These are phyloP conservation scores for Busseola fusca DNA, from an alignment of 2,888 invertebrate species.

Conservation along the genomic window DNA sequence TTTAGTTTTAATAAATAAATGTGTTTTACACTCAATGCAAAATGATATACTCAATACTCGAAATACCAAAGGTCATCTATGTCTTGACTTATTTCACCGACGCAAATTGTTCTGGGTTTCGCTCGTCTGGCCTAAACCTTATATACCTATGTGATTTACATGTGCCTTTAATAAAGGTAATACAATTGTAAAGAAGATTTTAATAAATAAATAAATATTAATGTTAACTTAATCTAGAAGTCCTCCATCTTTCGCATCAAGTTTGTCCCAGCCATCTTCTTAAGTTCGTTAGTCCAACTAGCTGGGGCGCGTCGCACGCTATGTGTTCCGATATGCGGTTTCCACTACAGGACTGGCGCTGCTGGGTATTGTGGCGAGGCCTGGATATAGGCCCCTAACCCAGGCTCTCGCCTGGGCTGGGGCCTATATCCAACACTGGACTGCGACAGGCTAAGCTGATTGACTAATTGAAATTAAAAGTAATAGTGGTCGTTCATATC, in stretches of 20 bases:
- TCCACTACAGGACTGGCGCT: neutral
- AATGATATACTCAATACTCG: no score
- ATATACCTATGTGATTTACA: neutral
- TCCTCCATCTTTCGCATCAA: no score
- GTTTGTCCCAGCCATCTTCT: neutral
- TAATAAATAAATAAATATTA: no score
- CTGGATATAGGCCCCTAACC: no score
- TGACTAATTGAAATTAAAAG: neutral
- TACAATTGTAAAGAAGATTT: no score
- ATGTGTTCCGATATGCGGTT: neutral
- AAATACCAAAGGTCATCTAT: neutral
- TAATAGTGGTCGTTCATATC: neutral
- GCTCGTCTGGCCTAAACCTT: neutral
- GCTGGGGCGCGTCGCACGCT: neutral
- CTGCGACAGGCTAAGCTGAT: no score
- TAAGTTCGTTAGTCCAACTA: neutral
- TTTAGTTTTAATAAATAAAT: no score
- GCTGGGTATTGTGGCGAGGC: neutral
- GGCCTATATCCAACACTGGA: no score
- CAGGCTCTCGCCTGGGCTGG: no score
- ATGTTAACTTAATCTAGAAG: neutral
- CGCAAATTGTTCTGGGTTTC: neutral
- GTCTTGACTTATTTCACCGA: neutral
- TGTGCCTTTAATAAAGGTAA: neutral
- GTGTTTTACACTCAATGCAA: no score